A percentile compares a stretch with the other conserved stretches of the same genome.
Conservation (phyloP, 1,140 invertebrate genomes). For the Papilio aristodemus region DNA sequence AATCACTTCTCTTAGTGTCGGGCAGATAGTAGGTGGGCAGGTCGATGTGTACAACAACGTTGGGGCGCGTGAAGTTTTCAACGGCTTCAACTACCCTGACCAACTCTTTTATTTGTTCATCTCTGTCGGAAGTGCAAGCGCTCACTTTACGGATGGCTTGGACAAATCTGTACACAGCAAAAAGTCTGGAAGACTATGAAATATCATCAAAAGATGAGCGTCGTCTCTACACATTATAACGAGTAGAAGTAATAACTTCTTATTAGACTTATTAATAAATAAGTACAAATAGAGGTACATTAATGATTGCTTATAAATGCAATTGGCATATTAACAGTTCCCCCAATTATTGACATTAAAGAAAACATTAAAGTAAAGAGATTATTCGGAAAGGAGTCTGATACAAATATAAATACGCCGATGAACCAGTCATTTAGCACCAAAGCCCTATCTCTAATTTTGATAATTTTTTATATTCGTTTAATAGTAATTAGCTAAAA, state of each 20-base stretch:
- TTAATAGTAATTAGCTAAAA: no score
- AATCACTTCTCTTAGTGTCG: conserved; percentile 25
- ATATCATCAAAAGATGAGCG: background rate
- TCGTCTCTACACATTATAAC: background rate
- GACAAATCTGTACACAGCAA: conserved; percentile 8
- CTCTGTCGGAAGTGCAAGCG: conserved; percentile 40
- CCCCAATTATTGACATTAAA: no score
- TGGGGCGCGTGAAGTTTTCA: conserved; percentile 40
- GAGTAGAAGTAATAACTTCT: background rate
- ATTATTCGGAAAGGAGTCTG: no score
- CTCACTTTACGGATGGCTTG: conserved; percentile 39
- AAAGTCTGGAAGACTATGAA: background rate
- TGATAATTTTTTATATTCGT: no score
- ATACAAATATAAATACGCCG: no score
- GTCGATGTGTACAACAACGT: conserved; percentile 40
- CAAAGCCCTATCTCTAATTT: no score
- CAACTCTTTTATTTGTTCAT: conserved; percentile 36
- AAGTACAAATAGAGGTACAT: no score
- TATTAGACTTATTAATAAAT: no score
- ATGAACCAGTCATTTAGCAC: no score
- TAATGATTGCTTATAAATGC: no score
- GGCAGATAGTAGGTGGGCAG: conserved; percentile 42
- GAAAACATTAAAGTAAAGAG: no score
- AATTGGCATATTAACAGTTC: no score
- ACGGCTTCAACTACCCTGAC: conserved; percentile 40